Conservation (phyloP, 2,797 vertebrate genomes). For the Picus viridis region DNA sequence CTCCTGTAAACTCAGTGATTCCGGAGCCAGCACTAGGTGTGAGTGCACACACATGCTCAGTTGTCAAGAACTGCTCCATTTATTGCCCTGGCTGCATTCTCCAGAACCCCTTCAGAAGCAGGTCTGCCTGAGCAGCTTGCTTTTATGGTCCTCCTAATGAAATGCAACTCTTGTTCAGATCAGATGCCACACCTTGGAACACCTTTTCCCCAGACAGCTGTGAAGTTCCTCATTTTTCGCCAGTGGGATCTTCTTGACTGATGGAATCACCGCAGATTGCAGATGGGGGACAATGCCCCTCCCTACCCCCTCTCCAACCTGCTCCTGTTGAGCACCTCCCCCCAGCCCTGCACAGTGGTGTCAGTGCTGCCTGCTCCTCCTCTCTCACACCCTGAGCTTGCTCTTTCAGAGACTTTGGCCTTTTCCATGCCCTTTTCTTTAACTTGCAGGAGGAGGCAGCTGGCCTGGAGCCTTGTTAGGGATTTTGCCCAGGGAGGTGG, state of each 20-base stretch:
- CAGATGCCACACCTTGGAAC: background rate
- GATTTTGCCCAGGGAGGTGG: background rate
- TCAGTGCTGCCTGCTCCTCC: background rate
- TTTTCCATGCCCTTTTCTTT: background rate
- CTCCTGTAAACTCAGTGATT: background rate
- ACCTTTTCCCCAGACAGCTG: background rate
- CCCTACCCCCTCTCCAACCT: accelerated
- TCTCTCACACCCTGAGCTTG: background rate
- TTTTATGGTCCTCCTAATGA: background rate
- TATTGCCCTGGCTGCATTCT: background rate
- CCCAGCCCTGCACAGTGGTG: accelerated
- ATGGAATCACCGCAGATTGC: background rate
- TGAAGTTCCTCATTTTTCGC: background rate
- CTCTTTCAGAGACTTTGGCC: background rate
- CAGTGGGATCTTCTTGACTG: background rate
- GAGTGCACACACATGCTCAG: background rate
- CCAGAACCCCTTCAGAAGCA: background rate
- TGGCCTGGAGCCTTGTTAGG: background rate
- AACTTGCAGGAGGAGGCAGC: background rate
- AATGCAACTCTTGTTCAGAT: background rate
- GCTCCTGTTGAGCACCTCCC: background rate
- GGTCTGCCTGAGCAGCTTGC: background rate
- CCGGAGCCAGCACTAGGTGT: background rate
- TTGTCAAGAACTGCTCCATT: background rate
- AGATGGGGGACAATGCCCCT: background rate